Conservation (phyloP, 2,888 invertebrate species). For the Campoletis raptor region DNA sequence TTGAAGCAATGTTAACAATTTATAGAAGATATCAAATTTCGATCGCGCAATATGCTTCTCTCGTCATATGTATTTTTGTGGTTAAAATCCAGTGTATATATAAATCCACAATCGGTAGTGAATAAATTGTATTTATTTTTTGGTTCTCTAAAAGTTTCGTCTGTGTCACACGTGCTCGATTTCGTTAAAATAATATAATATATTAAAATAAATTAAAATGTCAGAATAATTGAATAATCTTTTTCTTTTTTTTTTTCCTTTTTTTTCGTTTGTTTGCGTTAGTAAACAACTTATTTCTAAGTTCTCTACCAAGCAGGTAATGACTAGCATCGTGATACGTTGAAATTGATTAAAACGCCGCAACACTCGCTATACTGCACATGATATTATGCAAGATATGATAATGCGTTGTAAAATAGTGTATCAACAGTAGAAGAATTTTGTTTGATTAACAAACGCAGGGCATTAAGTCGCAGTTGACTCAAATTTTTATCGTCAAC, state of each 20-base stretch:
- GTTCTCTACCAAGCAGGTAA: slow-evolving; percentile 37
- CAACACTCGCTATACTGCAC: slow-evolving; percentile 26
- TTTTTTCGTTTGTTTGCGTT: slow-evolving; percentile 26
- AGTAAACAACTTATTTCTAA: slow-evolving; percentile 28
- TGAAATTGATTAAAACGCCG: slow-evolving; percentile 28
- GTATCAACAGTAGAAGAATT: slow-evolving; percentile 8
- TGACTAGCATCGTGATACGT: slow-evolving; percentile 47
- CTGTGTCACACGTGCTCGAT: not conserved
- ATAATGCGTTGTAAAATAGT: slow-evolving; percentile 32
- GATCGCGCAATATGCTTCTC: slow-evolving; percentile 15
- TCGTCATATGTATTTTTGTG: slow-evolving; percentile 33
- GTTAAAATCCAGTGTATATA: slow-evolving; percentile 3
- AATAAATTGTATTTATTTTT: not conserved
- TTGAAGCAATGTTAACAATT: slow-evolving; percentile 24
- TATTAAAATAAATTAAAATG: not conserved
- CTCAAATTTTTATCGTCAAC: slow-evolving; percentile 12
- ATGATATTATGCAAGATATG: slow-evolving; percentile 18
- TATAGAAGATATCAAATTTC: slow-evolving; percentile 45
- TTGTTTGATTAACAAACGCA: slow-evolving; percentile 18
- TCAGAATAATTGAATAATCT: slow-evolving; percentile 6
- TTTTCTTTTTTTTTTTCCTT: slow-evolving; percentile 5
- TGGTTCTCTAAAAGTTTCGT: not conserved
- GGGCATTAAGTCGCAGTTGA: slow-evolving; percentile 16
- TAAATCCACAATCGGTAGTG: slow-evolving; percentile 10
- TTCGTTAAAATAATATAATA: not conserved